A percentile compares a stretch with the other conserved stretches of the same genome.
These are phyloP conservation scores for Grapholita molesta DNA, from an alignment of 1,140 invertebrate genomes.

Conservation along the genomic window DNA sequence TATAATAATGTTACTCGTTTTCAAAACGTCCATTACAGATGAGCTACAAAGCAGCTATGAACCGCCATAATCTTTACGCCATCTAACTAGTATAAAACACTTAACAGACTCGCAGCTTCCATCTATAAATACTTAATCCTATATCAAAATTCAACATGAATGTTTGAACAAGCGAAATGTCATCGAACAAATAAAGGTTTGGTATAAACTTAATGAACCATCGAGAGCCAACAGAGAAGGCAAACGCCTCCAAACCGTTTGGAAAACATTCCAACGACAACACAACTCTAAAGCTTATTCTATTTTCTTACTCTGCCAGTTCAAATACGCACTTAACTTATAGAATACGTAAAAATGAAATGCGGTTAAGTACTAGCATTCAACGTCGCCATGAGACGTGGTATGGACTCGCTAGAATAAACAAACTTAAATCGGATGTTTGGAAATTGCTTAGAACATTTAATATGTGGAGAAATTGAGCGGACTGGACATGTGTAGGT, in stretches of 20 bases:
- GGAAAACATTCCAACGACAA: conserved; percentile 44
- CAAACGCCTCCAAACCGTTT: conserved; percentile 36
- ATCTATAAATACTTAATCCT: not conserved
- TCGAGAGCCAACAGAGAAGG: conserved; percentile 44
- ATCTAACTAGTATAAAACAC: not conserved
- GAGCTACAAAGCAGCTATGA: no score
- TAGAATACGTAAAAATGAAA: not conserved
- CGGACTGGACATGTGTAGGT: not conserved
- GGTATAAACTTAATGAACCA: conserved; percentile 61
- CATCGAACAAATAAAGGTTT: conserved; percentile 43
- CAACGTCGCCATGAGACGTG: not conserved
- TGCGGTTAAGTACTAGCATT: not conserved
- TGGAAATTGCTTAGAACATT: not conserved
- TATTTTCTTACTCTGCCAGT: not conserved
- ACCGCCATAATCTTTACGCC: no score
- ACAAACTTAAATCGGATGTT: not conserved
- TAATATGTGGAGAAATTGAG: not conserved
- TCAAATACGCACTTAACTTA: not conserved
- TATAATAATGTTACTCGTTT: no score
- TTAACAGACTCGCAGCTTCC: not conserved
- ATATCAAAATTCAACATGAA: not conserved
- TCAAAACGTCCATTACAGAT: no score
- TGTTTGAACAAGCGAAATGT: conserved; percentile 21
- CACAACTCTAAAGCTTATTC: conserved; percentile 26
- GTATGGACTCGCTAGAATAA: not conserved